Evolutionary conservation across 2,797 vertebrate genomes (phyloP).

Genomic region (Falco biarmicus): DNA sequence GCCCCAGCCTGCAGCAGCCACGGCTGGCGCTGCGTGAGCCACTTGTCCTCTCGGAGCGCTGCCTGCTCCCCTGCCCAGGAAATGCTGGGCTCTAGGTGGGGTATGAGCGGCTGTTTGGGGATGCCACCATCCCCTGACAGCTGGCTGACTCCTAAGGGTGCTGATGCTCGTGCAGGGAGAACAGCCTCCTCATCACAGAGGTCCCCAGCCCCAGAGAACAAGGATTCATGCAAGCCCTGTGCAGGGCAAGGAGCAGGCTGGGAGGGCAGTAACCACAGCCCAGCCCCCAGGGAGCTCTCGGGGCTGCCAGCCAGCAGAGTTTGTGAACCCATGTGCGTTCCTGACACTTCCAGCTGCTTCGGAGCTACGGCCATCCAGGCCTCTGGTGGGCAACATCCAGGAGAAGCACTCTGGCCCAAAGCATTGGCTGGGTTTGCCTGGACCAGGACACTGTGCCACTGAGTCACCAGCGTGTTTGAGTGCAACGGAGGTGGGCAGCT

Average conservation of each 20-base stretch:
- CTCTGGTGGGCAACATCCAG: not conserved
- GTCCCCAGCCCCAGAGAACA: not conserved
- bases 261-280: not conserved
- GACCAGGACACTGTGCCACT: not conserved
- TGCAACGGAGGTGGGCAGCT: not conserved
- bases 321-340: not conserved
- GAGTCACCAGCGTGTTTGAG: not conserved
- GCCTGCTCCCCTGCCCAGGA: not conserved
- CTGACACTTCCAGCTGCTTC: not conserved
- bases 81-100: not conserved
- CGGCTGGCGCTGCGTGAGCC: not conserved
- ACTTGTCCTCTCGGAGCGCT: not conserved
- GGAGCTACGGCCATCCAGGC: not conserved
- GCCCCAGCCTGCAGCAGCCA: not conserved
- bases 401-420: not conserved
- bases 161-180: not conserved
- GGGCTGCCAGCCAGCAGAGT: not conserved
- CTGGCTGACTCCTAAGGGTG: not conserved
- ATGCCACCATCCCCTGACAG: not conserved
- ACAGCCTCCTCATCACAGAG: not conserved
- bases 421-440: not conserved
- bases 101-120: not conserved
- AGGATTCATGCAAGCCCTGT: not conserved
- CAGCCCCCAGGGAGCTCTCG: fast-evolving
- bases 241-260: not conserved